These are phyloP conservation scores for Gibbula magus DNA, from an alignment of 2,888 invertebrate genomes.

Conservation along the genomic window DNA sequence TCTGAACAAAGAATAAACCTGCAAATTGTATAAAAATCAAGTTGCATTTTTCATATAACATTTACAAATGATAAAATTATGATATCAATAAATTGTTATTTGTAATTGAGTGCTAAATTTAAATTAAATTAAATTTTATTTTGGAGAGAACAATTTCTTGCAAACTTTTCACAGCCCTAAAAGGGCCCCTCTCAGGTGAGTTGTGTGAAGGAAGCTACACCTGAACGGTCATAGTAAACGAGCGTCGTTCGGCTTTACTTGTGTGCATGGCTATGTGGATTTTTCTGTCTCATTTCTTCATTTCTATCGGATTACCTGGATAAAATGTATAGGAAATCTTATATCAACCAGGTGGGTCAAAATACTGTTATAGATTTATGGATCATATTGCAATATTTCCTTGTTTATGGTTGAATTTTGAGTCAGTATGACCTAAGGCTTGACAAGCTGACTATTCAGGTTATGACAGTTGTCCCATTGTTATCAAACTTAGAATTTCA, in stretches of 20 bases:
- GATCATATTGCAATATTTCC: too few relatives aligned
- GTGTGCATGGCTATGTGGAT: neutral
- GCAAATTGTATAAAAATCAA: too few relatives aligned
- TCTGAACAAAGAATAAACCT: too few relatives aligned
- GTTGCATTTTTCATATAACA: too few relatives aligned
- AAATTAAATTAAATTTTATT: neutral
- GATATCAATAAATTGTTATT: too few relatives aligned
- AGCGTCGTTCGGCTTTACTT: neutral
- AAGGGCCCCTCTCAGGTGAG: neutral
- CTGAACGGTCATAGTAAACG: neutral
- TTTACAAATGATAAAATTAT: too few relatives aligned
- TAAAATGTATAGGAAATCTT: neutral
- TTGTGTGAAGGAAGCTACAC: neutral
- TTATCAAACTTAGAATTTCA: too few relatives aligned
- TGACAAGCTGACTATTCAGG: too few relatives aligned
- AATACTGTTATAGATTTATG: too few relatives aligned
- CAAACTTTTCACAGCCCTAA: neutral
- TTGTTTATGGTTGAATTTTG: too few relatives aligned
- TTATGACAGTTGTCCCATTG: too few relatives aligned
- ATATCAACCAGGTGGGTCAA: neutral
- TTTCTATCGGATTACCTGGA: neutral
- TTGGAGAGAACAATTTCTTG: neutral
- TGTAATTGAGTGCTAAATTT: neutral
- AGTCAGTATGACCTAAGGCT: too few relatives aligned
- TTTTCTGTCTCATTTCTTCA: neutral